Evolutionary conservation across 2,113 vertebrate species (phyloP).

Genomic region (Planiliza haematocheilus): DNA sequence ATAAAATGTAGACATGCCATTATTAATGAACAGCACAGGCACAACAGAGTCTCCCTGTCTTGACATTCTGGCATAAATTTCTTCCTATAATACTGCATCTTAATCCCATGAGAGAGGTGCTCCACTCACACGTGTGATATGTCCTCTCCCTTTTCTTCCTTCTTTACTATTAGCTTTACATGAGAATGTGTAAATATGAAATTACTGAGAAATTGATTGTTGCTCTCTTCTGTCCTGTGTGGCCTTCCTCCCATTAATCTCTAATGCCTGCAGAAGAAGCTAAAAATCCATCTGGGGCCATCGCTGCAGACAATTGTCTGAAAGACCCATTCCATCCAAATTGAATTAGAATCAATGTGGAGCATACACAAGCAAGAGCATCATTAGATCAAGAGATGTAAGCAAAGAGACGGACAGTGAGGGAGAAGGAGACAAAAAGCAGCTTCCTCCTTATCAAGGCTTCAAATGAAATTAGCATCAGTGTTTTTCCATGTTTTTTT

Average conservation of each 20-base stretch:
- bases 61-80: conserved; percentile 28
- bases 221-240: conserved; percentile 66
- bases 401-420: conserved; percentile 65
- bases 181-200: conserved; percentile 80
- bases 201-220: conserved; percentile 80
- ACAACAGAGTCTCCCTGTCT: conserved; percentile 13
- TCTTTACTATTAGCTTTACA: conserved; percentile 53
- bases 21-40: conserved; percentile 34
- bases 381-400: conserved; percentile 73
- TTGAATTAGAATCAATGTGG: conserved; percentile 84
- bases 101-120: conserved; percentile 22
- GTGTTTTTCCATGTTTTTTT: conserved; percentile 4
- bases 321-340: conserved; percentile 83
- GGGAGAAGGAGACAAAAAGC: conserved; percentile 51
- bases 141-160: neutral
- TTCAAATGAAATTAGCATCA: conserved; percentile 45
- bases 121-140: conserved; percentile 9
- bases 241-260: conserved; percentile 82
- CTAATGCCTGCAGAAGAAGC: conserved; percentile 75
- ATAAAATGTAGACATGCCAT: conserved; percentile 6
- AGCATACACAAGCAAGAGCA: conserved; percentile 79
- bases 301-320: conserved; percentile 83
- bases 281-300: conserved; percentile 82
- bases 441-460: conserved; percentile 46
- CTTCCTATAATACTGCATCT: conserved; percentile 2